phyloP scores from a whole-genome alignment of 2,797 vertebrate genomes.

The Anabas testudineus region DNA sequence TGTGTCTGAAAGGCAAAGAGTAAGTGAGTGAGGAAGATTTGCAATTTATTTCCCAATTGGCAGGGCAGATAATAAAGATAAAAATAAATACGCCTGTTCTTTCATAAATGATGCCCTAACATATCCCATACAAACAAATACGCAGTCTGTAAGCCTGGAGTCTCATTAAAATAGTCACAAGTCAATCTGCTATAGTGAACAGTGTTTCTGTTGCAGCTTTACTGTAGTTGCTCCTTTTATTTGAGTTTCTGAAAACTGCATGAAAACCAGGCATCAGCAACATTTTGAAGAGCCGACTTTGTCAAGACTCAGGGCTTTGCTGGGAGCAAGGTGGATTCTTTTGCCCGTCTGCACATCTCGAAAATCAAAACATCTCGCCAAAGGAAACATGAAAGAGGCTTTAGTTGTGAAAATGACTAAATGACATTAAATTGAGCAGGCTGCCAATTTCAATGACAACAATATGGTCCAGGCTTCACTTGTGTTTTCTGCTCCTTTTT shows the following conservation, averaged over 20 bases:
- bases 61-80: not conserved
- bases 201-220: not conserved
- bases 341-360: not conserved
- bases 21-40: slow-evolving; percentile 9
- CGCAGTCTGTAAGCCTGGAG: not conserved
- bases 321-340: not conserved
- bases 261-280: not conserved
- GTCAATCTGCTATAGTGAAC: not conserved
- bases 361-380: not conserved
- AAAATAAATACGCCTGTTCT: not conserved
- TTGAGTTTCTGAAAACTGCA: not conserved
- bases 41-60: slow-evolving; percentile 27
- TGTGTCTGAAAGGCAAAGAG: not conserved
- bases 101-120: too few species aligned
- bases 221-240: not conserved
- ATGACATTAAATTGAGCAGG: not conserved
- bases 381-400: not conserved
- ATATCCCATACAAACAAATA: not conserved
- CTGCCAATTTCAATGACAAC: not conserved
- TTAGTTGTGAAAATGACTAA: not conserved
- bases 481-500: slow-evolving; percentile 28
- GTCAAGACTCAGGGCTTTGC: not conserved
- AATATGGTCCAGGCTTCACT: slow-evolving; percentile 17
- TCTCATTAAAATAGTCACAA: not conserved
- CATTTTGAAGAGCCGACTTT: not conserved